Percentiles rank a stretch among this genome's conserved stretches.
These are phyloP conservation scores for Polypterus senegalus DNA, from an alignment of 2,113 vertebrate genomes.

Conservation along the genomic window DNA sequence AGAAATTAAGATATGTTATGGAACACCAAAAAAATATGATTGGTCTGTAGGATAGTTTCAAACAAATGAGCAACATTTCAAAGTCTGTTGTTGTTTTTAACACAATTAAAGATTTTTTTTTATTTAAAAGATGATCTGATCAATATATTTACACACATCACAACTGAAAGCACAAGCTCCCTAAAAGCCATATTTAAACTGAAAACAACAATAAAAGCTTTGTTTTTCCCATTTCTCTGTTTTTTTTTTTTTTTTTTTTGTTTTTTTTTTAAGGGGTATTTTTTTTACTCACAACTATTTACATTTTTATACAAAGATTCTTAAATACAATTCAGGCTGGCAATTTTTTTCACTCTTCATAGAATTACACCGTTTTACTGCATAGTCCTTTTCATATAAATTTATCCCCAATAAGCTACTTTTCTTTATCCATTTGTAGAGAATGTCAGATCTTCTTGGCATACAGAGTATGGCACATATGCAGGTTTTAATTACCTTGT, in stretches of 20 bases:
- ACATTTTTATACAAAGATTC: conserved; percentile 53
- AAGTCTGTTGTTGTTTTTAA: conserved; percentile 33
- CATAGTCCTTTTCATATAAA: conserved; percentile 48
- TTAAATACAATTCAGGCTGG: conserved; percentile 89
- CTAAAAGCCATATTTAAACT: conserved; percentile 66
- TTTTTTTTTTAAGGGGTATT: conserved; percentile 23
- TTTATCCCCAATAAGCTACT: conserved; percentile 40
- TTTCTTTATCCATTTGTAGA: conserved; percentile 30
- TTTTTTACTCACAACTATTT: conserved; percentile 60
- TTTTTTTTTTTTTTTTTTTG: conserved; percentile 26
- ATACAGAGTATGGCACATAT: conserved; percentile 53
- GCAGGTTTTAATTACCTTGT: conserved; percentile 39
- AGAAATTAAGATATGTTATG: conserved; percentile 37
- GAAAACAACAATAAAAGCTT: conserved; percentile 66
- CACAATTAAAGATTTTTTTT: conserved; percentile 38
- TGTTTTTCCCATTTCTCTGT: conserved; percentile 29
- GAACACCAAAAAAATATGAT: conserved; percentile 35
- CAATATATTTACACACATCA: conserved; percentile 72
- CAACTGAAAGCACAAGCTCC: conserved; percentile 60
- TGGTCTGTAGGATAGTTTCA: conserved; percentile 29
- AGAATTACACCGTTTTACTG: conserved; percentile 44
- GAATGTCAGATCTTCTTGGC: conserved; percentile 41
- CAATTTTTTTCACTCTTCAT: conserved; percentile 48
- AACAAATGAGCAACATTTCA: conserved; percentile 41
- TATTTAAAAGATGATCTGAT: conserved; percentile 41